These are phyloP conservation scores for Eptesicus fuscus DNA, from an alignment of 2,113 vertebrate genomes.

Conservation along the genomic window DNA sequence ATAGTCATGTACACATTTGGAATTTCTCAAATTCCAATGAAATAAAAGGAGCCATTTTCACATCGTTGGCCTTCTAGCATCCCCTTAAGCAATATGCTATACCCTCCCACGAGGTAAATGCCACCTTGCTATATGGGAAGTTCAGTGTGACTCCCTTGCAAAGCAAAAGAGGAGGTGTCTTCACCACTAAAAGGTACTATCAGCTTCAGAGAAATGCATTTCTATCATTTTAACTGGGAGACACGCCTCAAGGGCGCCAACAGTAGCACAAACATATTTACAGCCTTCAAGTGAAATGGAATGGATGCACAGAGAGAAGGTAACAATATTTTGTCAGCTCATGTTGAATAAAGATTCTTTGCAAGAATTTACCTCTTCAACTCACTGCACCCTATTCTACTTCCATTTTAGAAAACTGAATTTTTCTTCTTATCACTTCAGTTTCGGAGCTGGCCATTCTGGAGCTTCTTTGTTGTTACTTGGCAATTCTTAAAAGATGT, in stretches of 20 bases:
- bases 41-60: slow-evolving; percentile 13
- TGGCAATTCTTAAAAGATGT: slow-evolving; percentile 43
- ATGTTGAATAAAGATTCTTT: background rate
- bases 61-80: background rate
- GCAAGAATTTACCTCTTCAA: background rate
- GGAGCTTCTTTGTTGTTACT: slow-evolving; percentile 1
- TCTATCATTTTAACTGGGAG: background rate
- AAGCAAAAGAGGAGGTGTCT: background rate
- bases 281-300: background rate
- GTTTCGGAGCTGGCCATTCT: background rate
- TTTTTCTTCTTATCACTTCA: background rate
- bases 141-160: background rate
- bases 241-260: background rate
- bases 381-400: background rate
- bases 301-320: background rate
- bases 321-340: background rate
- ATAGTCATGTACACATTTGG: slow-evolving; percentile 58
- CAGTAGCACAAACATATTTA: background rate
- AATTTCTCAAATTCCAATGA: slow-evolving; percentile 50
- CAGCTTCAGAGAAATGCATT: background rate
- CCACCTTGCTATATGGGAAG: background rate
- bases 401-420: slow-evolving; percentile 9
- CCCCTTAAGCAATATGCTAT: background rate
- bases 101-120: background rate
- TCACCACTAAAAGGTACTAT: background rate